Percentiles rank a stretch among this genome's conserved stretches.
Evolutionary conservation across 2,113 vertebrate species (phyloP).

Genomic region (Diadophis punctatus): DNA sequence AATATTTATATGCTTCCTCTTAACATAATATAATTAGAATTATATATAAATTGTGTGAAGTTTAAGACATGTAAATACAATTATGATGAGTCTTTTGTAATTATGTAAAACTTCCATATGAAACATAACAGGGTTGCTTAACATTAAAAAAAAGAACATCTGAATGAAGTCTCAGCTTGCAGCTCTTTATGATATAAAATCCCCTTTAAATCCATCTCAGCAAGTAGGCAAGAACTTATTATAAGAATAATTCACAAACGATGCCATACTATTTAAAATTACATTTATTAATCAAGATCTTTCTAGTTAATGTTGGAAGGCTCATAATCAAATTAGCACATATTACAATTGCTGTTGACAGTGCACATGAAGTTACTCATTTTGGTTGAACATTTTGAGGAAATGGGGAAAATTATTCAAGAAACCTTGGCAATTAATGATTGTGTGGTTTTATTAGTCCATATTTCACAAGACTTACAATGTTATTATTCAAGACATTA

Average conservation of each 20-base stretch:
- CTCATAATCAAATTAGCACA: neutral
- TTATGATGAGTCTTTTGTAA: neutral
- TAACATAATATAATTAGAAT: conserved; percentile 2
- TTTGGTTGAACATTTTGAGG: neutral
- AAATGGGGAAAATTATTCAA: neutral
- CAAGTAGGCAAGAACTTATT: neutral
- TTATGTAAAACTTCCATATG: neutral
- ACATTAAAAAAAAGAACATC: neutral
- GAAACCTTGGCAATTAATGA: neutral
- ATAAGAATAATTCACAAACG: neutral
- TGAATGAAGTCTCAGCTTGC: neutral
- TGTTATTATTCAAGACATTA: neutral
- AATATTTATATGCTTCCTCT: conserved; percentile 43
- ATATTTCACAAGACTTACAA: neutral
- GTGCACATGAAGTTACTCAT: neutral
- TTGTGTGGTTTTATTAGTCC: neutral
- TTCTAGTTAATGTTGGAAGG: neutral
- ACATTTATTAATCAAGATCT: neutral
- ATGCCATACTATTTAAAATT: neutral
- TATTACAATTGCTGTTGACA: neutral
- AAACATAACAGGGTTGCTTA: neutral
- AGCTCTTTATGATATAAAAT: neutral
- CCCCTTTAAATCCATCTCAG: neutral
- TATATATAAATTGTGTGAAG: neutral
- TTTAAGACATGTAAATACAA: neutral